Percentiles rank a stretch among this genome's conserved stretches.
These are phyloP conservation scores for Melanotaenia nigrans DNA, from an alignment of 2,797 vertebrate species.

Conservation along the genomic window DNA sequence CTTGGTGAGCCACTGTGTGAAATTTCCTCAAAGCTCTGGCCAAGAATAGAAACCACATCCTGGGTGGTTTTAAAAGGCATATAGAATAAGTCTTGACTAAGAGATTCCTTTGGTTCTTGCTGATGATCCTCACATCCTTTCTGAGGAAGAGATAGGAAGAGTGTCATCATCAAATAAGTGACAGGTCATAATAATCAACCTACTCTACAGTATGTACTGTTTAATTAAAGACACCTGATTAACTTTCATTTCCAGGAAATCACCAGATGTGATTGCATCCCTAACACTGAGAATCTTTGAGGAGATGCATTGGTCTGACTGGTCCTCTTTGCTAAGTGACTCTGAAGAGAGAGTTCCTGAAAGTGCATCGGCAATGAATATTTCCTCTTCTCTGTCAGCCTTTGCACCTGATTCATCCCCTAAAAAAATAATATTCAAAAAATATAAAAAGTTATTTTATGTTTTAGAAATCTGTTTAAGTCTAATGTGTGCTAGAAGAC, in stretches of 20 bases:
- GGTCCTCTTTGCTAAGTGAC: conserved; percentile 8
- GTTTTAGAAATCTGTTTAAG: not conserved
- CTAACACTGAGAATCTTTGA: conserved; percentile 15
- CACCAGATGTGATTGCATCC: conserved; percentile 15
- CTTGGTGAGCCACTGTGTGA: not conserved
- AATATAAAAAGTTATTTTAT: not conserved
- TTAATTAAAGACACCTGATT: conserved; percentile 47
- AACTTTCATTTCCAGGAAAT: conserved; percentile 36
- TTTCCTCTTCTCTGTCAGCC: conserved; percentile 16
- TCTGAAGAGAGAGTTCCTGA: conserved; percentile 11
- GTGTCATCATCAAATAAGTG: not conserved
- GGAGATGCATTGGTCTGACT: conserved; percentile 4
- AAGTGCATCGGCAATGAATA: conserved; percentile 18
- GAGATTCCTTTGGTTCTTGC: conserved; percentile 19
- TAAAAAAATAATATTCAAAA: not conserved
- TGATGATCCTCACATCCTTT: conserved; percentile 14
- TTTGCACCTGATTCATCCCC: conserved; percentile 18
- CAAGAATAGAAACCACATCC: conserved; percentile 36
- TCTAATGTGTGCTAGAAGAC: conserved; percentile 7
- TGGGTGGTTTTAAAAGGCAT: conserved; percentile 33
- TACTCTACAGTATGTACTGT: not conserved
- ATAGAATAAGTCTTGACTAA: conserved; percentile 27
- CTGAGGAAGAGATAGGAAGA: conserved; percentile 28
- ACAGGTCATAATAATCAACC: not conserved
- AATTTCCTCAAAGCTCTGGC: conserved; percentile 26